Evolutionary conservation across 2,113 vertebrate genomes (phyloP), one percentile per base, ranked within the genome.

Genomic region (Charadrius vociferus): DNA sequence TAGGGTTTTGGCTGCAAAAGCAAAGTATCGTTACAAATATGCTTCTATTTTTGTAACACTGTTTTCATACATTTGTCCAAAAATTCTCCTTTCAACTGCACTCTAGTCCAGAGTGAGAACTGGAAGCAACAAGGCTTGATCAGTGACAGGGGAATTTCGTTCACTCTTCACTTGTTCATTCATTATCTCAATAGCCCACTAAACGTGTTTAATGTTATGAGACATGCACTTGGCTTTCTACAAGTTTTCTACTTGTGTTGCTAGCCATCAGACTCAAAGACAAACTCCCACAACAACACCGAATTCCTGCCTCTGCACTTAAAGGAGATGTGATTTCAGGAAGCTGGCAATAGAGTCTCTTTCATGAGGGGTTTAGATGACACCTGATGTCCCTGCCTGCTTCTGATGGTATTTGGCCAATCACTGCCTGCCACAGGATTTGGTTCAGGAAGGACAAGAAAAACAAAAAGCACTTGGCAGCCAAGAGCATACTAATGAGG

Each of bases 1-100:
- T 99, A 86, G 99, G 99, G 66, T 98, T 98, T 97, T 98, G 98
- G 97, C 98, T 98, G 96, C 82, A 97, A 90, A 94, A 96, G 75
- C 59, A 96, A 27, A 72, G 53, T 67, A 62, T 50, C 16, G 21
- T 98, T 77, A 97, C 37, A 87, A 94, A 95, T 87, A 87, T 26
- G 62, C 37, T 55, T 86, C 93, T 96, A 82, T 96, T 95, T 97
- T 96, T 94, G 56, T 81, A 92, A 65, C 62, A 63, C 8, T 97
- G 83, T 92, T 97, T 97, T 92, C 47, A 63, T 86, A 85, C 53
- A 90, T 81, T 84, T 7, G 1, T 72, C 84, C 34, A 95, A 90
- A 89, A 96, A 43, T 82, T 92, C 65, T 89, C 53, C 22, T 87
- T 94, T 93, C 45, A 66, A 62, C 47, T 74, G 34, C 41, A 61